Evolutionary conservation across 2,888 invertebrate species (phyloP).

Genomic region (Pollenia griseotomentosa): DNA sequence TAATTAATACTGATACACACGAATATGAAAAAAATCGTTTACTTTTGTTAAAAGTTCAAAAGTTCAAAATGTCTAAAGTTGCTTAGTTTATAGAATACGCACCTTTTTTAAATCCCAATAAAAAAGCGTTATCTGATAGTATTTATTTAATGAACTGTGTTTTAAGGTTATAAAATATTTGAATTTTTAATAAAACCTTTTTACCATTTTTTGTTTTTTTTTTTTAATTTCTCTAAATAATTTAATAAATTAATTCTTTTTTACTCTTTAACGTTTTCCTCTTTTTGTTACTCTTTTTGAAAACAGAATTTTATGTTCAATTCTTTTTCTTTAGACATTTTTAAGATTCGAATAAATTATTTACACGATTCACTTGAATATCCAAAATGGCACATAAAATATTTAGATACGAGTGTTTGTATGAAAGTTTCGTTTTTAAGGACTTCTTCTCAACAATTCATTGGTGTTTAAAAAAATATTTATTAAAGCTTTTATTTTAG

Average conservation of each 20-base stretch:
- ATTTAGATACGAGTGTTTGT: neutral
- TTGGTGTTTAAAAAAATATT: no score
- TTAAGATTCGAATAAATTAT: slow-evolving; percentile 29
- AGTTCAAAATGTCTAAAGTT: no score
- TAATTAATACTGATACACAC: no score
- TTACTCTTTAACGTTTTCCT: neutral
- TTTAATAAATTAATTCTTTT: neutral
- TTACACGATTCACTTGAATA: slow-evolving; percentile 9
- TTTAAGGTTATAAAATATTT: neutral
- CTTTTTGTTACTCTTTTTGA: neutral
- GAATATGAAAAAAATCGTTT: no score
- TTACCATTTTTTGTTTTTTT: neutral
- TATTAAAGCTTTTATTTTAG: no score
- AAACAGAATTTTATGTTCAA: neutral
- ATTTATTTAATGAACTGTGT: no score
- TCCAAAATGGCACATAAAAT: neutral
- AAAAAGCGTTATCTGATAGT: slow-evolving; percentile 15
- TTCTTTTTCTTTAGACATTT: slow-evolving; percentile 8
- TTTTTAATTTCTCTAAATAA: neutral
- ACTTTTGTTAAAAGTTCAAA: no score
- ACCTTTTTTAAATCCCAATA: slow-evolving; percentile 57
- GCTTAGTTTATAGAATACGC: neutral
- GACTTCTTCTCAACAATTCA: no score
- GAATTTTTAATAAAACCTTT: neutral
- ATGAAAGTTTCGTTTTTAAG: neutral